Base-by-base conservation (phyloP, 1,140 invertebrate species). In the Pachypeltis micranthus region DNA sequence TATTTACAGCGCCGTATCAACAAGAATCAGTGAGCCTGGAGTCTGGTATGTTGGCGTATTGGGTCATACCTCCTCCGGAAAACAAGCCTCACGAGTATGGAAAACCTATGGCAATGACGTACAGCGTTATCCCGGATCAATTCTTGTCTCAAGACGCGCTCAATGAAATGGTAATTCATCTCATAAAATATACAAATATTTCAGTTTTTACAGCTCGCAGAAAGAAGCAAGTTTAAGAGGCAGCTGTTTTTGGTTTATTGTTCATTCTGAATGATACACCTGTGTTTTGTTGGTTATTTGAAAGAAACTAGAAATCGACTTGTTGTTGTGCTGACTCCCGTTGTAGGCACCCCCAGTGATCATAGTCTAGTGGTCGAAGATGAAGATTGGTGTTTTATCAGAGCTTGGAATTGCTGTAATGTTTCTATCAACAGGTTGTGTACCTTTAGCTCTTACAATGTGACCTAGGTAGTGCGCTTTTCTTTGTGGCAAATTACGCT, bases 31-130 rank as follows among this genome's bases (percentile, higher is more conserved):
- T 81, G 54, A 86, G 85, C 25, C 76, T 88, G 63, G 87, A 89
- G 69, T 90, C 88, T 1, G 84, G 85, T 63, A 81, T 94, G 39
- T 87, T 88, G 59, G 86, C 90, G 61, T 96, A 90, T 73, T 96
- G 93, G 93, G 92, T 95, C 1, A 85, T 93, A 76, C 93, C 94
- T 21, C 93, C 93, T 16, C 86, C 89, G 29, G 93, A 96, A 77
- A 88, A 89, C 69, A 83, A 88, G 69, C 90, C 90, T 2, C 84
- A 88, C 31, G 93, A 96, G 73, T 93, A 93, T 77, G 91, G 91
- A 0, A 81, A 89, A 31, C 92, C 93, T 1, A 89, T 96, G 83
- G 77, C 89, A 10, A 85, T 96, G 75, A 86, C 87, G 67, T 94
- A 91, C 68, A 88, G 83, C 63, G 82, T 92, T 59, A 77, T 86